Evolutionary conservation across 1,140 invertebrate species (phyloP).

Genomic region (Aphaenogaster ashmeadi): DNA sequence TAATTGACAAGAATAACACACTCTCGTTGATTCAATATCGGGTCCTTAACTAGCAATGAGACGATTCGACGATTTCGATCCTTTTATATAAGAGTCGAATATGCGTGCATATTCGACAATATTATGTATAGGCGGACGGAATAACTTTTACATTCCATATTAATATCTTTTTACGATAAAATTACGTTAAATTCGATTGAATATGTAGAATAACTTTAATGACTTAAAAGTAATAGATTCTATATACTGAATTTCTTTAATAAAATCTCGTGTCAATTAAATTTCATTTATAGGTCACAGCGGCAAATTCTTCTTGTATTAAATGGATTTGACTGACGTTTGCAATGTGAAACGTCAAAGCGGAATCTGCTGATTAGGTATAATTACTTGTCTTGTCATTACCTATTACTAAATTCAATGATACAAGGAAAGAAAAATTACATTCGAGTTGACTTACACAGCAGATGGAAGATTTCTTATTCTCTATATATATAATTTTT

Average conservation of each 20-base stretch:
- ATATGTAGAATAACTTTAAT: not conserved
- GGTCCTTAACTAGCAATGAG: slow-evolving; percentile 16
- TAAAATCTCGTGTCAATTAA: not conserved
- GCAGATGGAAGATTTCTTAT: not conserved
- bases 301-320: not conserved
- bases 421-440: not conserved
- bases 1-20: slow-evolving; percentile 1
- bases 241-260: not conserved
- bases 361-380: slow-evolving; percentile 50
- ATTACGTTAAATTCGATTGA: not conserved
- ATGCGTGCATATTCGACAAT: not conserved
- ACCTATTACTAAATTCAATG: slow-evolving; percentile 3
- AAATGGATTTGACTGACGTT: slow-evolving; percentile 27
- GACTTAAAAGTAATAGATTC: not conserved
- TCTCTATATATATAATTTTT: not conserved
- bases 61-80: slow-evolving; percentile 3
- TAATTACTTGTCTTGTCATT: slow-evolving; percentile 15
- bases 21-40: not conserved
- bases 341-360: slow-evolving; percentile 15
- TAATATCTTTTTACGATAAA: slow-evolving; percentile 4
- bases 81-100: slow-evolving; percentile 53
- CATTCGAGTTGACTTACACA: not conserved
- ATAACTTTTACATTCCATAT: not conserved
- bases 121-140: not conserved
- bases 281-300: slow-evolving; percentile 43